Evolutionary conservation across 1,140 invertebrate species (phyloP), one percentile per base, ranked within the genome.

Genomic region (Trichoplusia ni): DNA sequence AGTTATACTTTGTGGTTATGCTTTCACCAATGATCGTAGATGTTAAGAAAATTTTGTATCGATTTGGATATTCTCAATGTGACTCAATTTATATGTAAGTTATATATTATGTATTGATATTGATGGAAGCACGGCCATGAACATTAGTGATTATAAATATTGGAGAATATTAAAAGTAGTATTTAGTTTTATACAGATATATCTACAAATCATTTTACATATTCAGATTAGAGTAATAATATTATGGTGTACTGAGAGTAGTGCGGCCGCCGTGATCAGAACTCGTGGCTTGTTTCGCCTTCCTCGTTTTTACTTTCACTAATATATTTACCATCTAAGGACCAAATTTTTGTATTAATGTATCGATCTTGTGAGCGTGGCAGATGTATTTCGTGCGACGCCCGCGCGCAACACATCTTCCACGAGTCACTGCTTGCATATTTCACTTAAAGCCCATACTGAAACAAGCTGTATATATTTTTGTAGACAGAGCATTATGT

Each of bases 161-260:
- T n/a, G 21, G 31, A 60, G 27, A 49, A 62, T 51, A 62, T 40
- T 49, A 40, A 67, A 69, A 64, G 69, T 69, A 69, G 69, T 67
- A 67, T 71, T 74, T 69, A 69, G 69, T 69, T 72, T 71, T 74
- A 67, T 74, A 71, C 67, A 54, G 38, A 69, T 69, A n/a, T n/a
- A 69, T 73, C 67, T 63, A 68, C 62, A 62, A 49, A 67, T 58
- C 53, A 58, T 56, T 69, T 64, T 71, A 64, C 63, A 71, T 68
- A 61, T 66, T 68, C 71, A 65, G 16, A 56, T 29, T 68, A 68
- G 62, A 62, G 11, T 59, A 29, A 42, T 58, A 18, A 29, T 38
- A 16, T 58, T 25, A 38, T 16, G n/a, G 13, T 40, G 29, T 33
- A 33, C 13, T 27, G 14, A 29, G 13, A 46, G 47, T 33, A 1